Percentiles rank a stretch among this genome's conserved stretches.
Evolutionary conservation across 2,797 vertebrate species (phyloP).

Genomic region (Buceros bicornis): DNA sequence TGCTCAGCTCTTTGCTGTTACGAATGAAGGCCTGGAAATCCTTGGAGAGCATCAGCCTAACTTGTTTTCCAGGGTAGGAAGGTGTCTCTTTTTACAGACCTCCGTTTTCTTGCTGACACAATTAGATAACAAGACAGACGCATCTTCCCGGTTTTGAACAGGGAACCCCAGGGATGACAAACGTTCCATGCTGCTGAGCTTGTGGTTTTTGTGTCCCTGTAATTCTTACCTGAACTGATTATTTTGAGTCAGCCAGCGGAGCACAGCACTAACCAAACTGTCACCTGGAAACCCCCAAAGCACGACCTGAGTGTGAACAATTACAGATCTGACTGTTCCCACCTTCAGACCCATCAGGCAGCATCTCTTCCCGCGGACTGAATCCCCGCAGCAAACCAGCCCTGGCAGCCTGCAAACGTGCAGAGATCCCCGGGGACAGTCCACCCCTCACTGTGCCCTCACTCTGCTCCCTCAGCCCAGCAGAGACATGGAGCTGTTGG

Average conservation of each 20-base stretch:
- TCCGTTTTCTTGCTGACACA: fast-evolving
- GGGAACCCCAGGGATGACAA: background rate
- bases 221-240: background rate
- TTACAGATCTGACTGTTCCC: background rate
- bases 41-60: background rate
- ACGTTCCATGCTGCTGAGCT: fast-evolving
- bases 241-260: background rate
- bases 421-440: fast-evolving
- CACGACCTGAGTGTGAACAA: fast-evolving
- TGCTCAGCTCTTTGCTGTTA: background rate
- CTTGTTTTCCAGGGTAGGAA: background rate
- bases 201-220: fast-evolving
- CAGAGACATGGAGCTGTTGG: background rate
- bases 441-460: background rate
- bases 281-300: background rate
- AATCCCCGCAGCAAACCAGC: background rate
- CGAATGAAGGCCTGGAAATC: background rate
- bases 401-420: fast-evolving
- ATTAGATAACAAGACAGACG: background rate
- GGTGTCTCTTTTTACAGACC: background rate
- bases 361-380: fast-evolving
- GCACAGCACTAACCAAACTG: fast-evolving
- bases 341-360: fast-evolving
- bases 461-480: background rate
- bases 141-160: background rate